Evolutionary conservation across 2,888 invertebrate species (phyloP).

Genomic region (Nomada goodeniana): DNA sequence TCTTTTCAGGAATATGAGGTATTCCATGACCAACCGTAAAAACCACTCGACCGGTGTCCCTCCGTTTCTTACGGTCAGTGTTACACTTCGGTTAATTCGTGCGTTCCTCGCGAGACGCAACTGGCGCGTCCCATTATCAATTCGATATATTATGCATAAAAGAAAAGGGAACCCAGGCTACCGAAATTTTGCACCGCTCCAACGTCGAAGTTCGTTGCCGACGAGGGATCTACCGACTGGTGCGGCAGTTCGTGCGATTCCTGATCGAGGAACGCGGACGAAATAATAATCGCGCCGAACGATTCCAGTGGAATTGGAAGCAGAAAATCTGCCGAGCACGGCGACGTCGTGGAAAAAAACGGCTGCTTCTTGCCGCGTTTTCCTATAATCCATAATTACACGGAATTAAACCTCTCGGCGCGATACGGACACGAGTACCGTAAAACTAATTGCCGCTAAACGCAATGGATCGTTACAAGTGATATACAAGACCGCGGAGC

Average conservation of each 20-base stretch:
- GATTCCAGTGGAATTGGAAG: no score
- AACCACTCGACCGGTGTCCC: slow-evolving; percentile 33
- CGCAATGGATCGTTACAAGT: not conserved
- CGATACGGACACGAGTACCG: not conserved
- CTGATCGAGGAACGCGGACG: no score
- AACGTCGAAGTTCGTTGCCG: no score
- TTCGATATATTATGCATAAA: not conserved
- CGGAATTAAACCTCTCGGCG: slow-evolving; percentile 9
- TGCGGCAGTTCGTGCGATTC: no score
- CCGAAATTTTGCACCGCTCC: no score
- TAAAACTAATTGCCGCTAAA: slow-evolving; percentile 20
- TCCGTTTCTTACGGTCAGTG: slow-evolving; percentile 33
- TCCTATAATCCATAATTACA: slow-evolving; percentile 21
- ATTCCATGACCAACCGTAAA: slow-evolving; percentile 35
- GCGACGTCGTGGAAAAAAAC: not conserved
- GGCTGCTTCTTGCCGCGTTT: slow-evolving; percentile 8
- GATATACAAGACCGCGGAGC: slow-evolving; percentile 9
- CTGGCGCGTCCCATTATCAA: slow-evolving; percentile 18
- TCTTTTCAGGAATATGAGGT: slow-evolving; percentile 82
- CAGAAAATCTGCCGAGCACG: no score
- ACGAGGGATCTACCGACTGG: no score
- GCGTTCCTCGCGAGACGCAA: slow-evolving; percentile 23
- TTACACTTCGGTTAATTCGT: slow-evolving; percentile 45
- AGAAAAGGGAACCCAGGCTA: no score
- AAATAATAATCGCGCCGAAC: no score